Conservation (phyloP, 1,140 invertebrate species). For the Leptonema lineaticorne region DNA sequence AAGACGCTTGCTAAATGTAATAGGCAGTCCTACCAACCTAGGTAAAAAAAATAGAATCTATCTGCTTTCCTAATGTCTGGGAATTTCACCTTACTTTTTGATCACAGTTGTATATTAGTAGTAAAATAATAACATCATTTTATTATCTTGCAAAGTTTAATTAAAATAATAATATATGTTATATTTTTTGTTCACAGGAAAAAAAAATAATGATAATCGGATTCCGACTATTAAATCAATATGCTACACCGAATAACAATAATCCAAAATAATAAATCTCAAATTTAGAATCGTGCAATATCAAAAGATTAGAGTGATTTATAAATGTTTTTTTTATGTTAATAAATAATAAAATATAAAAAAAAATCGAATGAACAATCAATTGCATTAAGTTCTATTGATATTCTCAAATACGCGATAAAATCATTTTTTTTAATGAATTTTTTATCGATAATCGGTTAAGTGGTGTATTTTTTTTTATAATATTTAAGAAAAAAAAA, state of each 20-base stretch:
- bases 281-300: background rate
- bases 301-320: no score
- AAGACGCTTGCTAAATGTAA: no score
- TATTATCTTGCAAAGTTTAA: background rate
- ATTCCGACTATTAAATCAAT: background rate
- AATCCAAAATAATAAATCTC: background rate
- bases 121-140: no score
- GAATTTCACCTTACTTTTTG: no score
- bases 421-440: no score
- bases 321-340: background rate
- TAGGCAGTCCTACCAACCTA: no score
- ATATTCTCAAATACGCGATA: no score
- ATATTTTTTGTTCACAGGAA: slow-evolving; percentile 9
- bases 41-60: no score
- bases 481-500: background rate
- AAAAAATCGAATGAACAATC: background rate
- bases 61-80: no score
- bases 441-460: no score
- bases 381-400: background rate
- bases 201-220: slow-evolving; percentile 8
- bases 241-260: slow-evolving; percentile 3
- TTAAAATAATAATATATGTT: slow-evolving; percentile 9
- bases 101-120: no score
- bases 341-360: background rate
- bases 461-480: background rate